Evolutionary conservation across 2,797 vertebrate species (phyloP).

Genomic region (Myotis findleyi): DNA sequence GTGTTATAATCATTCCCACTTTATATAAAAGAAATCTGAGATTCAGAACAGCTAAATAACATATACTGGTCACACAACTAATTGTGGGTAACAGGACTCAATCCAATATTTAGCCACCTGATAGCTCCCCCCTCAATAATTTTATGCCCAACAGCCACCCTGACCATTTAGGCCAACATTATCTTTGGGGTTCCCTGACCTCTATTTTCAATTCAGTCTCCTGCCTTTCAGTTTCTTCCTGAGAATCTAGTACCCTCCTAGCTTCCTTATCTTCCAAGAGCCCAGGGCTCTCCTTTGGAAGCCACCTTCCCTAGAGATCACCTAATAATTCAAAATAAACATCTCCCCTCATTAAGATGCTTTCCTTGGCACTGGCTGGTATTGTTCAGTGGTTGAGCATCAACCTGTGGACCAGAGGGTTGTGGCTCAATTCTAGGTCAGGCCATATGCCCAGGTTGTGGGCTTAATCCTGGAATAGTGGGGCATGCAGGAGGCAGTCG

Average conservation of each 20-base stretch:
- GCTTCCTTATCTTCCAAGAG: neutral
- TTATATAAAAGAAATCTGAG: neutral
- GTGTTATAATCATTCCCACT: neutral
- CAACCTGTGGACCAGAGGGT: too few relatives aligned
- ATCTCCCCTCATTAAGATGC: neutral
- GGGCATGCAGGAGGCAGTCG: too few relatives aligned
- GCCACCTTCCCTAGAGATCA: neutral
- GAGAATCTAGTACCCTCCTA: fast-evolving
- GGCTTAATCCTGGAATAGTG: too few relatives aligned
- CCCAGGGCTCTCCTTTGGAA: neutral
- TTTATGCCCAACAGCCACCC: fast-evolving
- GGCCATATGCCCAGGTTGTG: too few relatives aligned
- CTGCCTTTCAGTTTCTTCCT: neutral
- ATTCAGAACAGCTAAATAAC: neutral
- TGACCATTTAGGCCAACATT: neutral
- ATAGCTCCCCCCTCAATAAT: neutral
- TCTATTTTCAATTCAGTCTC: neutral
- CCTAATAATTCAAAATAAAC: neutral
- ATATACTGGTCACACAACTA: neutral
- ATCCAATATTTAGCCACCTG: neutral
- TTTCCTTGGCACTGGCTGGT: neutral
- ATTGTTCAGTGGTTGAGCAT: too few relatives aligned
- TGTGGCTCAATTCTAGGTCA: too few relatives aligned
- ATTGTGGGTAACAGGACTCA: neutral
- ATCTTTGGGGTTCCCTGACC: neutral